phyloP scores from a whole-genome alignment of 35 echinoderm and acorn worm species.

The Anneissia japonica region DNA sequence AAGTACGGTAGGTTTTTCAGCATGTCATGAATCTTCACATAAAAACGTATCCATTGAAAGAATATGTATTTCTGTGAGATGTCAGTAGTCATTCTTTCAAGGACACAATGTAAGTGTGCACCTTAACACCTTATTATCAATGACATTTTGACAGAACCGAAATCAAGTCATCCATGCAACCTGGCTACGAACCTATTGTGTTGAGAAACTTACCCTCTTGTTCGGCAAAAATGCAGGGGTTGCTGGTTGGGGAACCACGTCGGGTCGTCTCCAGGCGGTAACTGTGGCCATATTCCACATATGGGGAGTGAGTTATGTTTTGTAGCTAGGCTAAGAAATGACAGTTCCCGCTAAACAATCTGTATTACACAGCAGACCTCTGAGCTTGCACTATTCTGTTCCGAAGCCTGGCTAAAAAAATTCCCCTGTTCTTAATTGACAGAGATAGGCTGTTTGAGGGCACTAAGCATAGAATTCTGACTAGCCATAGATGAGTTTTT shows the following conservation, averaged over 20 bases:
- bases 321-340: constrained; percentile 1
- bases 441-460: background rate
- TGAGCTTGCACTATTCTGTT: background rate
- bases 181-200: background rate
- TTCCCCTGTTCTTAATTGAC: background rate
- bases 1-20: no score
- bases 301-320: background rate
- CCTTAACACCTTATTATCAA: background rate
- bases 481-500: background rate
- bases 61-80: no score
- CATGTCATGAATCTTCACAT: no score
- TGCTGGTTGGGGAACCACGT: background rate
- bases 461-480: background rate
- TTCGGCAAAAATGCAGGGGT: background rate
- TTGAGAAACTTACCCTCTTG: background rate
- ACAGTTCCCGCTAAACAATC: background rate
- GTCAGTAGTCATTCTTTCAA: background rate
- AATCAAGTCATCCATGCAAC: background rate
- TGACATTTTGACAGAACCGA: background rate
- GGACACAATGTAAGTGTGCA: background rate
- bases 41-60: no score
- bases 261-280: background rate
- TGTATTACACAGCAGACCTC: background rate
- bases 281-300: constrained; percentile 1
- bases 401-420: background rate